These are phyloP conservation scores for Myotis davidii DNA, from an alignment of 2,113 vertebrate genomes.

Conservation along the genomic window DNA sequence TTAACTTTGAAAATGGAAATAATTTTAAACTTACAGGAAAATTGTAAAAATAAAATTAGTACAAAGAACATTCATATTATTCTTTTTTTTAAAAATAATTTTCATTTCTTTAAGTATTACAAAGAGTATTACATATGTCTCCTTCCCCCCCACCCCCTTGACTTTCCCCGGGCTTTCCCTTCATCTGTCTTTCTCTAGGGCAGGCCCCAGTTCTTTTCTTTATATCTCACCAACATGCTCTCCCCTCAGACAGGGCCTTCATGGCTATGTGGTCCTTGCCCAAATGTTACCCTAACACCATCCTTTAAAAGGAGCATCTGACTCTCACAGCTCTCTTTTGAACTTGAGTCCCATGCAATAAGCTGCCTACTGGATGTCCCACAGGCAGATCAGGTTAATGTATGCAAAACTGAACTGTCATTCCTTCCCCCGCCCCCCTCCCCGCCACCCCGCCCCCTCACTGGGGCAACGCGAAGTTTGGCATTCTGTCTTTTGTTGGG, in stretches of 20 bases:
- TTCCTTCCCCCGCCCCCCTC: background rate
- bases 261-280: background rate
- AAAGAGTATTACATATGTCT: too few species aligned
- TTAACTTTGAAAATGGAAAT: background rate
- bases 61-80: too few species aligned
- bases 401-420: background rate
- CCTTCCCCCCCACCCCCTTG: too few species aligned
- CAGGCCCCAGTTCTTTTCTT: background rate
- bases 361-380: background rate
- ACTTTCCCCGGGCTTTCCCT: too few species aligned
- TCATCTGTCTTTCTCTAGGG: background rate
- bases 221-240: rapidly evolving
- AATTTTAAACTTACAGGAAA: background rate
- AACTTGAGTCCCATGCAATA: background rate
- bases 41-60: too few species aligned
- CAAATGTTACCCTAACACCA: background rate
- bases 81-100: background rate
- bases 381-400: background rate
- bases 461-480: too few species aligned
- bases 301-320: background rate
- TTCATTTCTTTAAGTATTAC: too few species aligned
- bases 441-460: background rate
- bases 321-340: background rate
- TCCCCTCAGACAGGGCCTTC: background rate
- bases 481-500: too few species aligned